phyloP scores from a whole-genome alignment of 2,797 vertebrate species.

The Sphenopsis melanotis region DNA sequence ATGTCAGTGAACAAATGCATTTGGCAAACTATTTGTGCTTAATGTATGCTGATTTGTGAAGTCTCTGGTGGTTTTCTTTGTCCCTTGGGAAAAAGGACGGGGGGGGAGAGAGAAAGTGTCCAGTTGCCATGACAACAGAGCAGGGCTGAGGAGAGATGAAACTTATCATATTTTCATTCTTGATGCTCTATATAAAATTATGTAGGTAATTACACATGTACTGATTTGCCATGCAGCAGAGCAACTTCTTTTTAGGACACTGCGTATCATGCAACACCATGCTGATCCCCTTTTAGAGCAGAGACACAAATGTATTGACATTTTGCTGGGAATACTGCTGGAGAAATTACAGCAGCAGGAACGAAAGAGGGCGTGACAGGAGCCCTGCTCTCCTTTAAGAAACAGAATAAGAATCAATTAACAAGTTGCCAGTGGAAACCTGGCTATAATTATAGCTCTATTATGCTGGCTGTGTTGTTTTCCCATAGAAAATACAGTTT shows the following conservation, averaged over 20 bases:
- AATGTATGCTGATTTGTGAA: conserved; percentile 63
- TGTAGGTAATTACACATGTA: conserved; percentile 57
- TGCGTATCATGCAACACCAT: neutral
- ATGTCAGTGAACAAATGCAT: conserved; percentile 39
- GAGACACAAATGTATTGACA: neutral
- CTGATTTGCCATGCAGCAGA: neutral
- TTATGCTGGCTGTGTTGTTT: conserved; percentile 49
- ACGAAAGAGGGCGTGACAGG: conserved; percentile 33
- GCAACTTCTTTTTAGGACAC: conserved; percentile 6
- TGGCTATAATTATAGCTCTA: conserved; percentile 54
- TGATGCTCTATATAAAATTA: conserved; percentile 54
- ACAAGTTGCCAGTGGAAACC: conserved; percentile 63
- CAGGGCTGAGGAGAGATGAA: conserved; percentile 39
- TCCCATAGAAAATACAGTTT: conserved; percentile 47
- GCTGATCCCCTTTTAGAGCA: neutral
- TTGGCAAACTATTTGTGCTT: conserved; percentile 51
- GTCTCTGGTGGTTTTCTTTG: conserved; percentile 68
- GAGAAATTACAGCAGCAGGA: conserved; percentile 6
- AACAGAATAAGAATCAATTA: conserved; percentile 56
- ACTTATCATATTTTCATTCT: conserved; percentile 58
- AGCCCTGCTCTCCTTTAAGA: conserved; percentile 34
- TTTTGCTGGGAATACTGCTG: neutral
- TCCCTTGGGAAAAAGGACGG: conserved; percentile 28
- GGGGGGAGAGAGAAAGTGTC: conserved; percentile 16
- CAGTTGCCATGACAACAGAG: conserved; percentile 67